Evolutionary conservation across 2,888 invertebrate species (phyloP).

Genomic region (Drosophila greeni): DNA sequence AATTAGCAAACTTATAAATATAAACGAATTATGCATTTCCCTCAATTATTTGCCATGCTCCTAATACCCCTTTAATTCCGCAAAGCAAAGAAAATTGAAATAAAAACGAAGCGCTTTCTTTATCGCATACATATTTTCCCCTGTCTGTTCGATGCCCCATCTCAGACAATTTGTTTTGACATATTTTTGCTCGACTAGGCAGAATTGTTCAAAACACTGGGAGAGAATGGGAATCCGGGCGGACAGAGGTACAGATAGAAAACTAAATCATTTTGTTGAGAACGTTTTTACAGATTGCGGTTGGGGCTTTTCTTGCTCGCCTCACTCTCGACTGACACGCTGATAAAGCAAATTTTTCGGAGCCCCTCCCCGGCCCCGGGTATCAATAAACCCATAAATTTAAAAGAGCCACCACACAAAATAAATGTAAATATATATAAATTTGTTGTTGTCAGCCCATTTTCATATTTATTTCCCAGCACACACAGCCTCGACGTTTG

Average conservation of each 20-base stretch:
- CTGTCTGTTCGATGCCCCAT: neutral
- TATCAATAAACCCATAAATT: constrained; percentile 71
- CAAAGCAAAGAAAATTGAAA: constrained; percentile 2
- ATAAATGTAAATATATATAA: constrained; percentile 37
- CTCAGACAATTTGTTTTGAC: constrained; percentile 38
- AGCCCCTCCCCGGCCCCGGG: constrained; percentile 24
- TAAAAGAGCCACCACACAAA: constrained; percentile 35
- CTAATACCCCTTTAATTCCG: constrained; percentile 4
- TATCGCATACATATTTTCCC: constrained; percentile 6
- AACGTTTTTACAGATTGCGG: constrained; percentile 39
- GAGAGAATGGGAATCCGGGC: constrained; percentile 1
- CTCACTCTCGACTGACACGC: constrained; percentile 20
- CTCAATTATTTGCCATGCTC: constrained; percentile 1
- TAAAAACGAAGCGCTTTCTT: constrained; percentile 9
- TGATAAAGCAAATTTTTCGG: constrained; percentile 44
- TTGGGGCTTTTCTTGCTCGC: constrained; percentile 22
- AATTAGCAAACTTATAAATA: constrained; percentile 10
- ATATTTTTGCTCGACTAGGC: constrained; percentile 43
- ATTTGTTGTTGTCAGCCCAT: constrained; percentile 49
- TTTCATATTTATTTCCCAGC: constrained; percentile 41
- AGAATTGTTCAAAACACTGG: constrained; percentile 36
- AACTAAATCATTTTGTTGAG: constrained; percentile 40
- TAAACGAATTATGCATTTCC: neutral
- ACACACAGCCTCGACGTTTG: constrained; percentile 14
- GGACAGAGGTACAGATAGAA: constrained; percentile 18